Evolutionary conservation across 2,113 vertebrate species (phyloP).

Genomic region (Bombycilla garrulus): DNA sequence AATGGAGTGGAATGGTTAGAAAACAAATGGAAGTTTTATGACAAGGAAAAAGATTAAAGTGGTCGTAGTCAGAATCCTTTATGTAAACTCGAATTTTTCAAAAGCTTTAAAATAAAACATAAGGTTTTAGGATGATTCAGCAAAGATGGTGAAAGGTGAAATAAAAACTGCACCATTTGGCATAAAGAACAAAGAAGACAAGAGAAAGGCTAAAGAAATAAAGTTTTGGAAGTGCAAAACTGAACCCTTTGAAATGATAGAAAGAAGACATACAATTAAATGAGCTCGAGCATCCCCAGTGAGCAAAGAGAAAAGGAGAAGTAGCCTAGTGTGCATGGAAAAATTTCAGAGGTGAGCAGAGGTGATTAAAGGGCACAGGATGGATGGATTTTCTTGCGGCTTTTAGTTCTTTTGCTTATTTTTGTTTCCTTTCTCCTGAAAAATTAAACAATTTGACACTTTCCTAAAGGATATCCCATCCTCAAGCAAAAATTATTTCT

Average conservation of each 20-base stretch:
- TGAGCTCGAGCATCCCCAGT: neutral
- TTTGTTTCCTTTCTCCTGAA: neutral
- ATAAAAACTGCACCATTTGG: neutral
- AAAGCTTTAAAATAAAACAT: neutral
- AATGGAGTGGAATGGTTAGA: neutral
- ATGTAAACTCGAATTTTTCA: neutral
- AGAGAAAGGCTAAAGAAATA: neutral
- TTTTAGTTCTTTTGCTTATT: neutral
- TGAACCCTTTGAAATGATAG: neutral
- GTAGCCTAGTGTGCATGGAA: neutral
- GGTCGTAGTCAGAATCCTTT: neutral
- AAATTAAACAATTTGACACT: neutral
- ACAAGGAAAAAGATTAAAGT: neutral
- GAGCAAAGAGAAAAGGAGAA: neutral
- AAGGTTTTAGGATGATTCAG: neutral
- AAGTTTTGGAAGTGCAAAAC: neutral
- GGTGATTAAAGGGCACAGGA: neutral
- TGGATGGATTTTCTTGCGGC: neutral
- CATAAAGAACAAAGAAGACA: neutral
- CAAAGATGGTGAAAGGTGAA: neutral
- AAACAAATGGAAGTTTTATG: neutral
- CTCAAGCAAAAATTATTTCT: neutral
- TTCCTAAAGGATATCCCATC: neutral
- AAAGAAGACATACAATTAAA: neutral
- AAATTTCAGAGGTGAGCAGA: neutral